Evolutionary conservation across 2,113 vertebrate species (phyloP).

Genomic region (Corapipo altera): DNA sequence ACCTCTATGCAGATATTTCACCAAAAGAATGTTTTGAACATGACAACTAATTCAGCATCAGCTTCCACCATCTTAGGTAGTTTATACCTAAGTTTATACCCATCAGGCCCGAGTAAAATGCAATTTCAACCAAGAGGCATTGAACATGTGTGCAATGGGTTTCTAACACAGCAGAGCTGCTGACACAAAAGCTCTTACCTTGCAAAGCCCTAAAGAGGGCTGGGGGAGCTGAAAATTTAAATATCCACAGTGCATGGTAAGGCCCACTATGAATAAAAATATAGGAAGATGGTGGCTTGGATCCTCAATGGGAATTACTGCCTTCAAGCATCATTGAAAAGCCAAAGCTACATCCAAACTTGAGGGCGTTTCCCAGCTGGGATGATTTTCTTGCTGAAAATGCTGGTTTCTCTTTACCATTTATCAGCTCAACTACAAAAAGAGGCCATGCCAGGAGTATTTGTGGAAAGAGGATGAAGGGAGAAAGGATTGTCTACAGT

Average conservation of each 20-base stretch:
- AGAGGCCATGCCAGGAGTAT: not conserved
- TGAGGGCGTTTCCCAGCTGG: not conserved
- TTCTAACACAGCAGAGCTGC: not conserved
- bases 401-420: not conserved
- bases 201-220: not conserved
- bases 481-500: not conserved
- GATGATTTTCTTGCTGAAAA: not conserved
- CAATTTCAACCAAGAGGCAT: not conserved
- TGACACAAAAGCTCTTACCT: not conserved
- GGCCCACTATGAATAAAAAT: not conserved
- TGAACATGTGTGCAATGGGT: not conserved
- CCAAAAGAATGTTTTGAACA: not conserved
- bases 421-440: not conserved
- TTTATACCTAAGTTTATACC: not conserved
- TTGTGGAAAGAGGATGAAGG: rapidly evolving
- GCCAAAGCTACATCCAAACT: not conserved
- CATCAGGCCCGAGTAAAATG: not conserved
- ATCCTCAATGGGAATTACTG: not conserved
- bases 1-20: not conserved
- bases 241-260: not conserved
- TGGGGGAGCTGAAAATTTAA: not conserved
- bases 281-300: not conserved
- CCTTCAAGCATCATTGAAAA: not conserved
- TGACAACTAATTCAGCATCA: not conserved
- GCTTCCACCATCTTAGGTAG: not conserved